phyloP scores from a whole-genome alignment of 2,797 vertebrate species.

The Onychomys torridus region DNA sequence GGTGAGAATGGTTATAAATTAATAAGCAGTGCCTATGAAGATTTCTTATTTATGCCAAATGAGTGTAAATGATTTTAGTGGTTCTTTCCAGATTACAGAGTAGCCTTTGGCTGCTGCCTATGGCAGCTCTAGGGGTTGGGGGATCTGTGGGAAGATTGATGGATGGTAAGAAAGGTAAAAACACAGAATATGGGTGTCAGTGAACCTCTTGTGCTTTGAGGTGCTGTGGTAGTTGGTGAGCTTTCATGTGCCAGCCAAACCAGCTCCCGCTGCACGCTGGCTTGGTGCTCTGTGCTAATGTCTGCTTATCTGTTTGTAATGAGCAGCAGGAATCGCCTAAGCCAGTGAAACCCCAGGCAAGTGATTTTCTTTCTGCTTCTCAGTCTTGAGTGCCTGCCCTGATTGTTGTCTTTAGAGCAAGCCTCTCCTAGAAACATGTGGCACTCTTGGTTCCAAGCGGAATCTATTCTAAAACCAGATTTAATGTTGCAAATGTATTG shows the following conservation, averaged over 20 bases:
- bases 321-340: constrained; percentile 98
- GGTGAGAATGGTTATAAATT: not conserved
- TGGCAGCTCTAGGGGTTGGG: not conserved
- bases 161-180: not conserved
- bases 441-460: not conserved
- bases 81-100: not conserved
- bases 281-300: constrained; percentile 89
- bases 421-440: constrained; percentile 45
- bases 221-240: not conserved
- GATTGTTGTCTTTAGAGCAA: constrained; percentile 60
- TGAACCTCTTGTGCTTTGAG: not conserved
- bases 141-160: not conserved
- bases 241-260: not conserved
- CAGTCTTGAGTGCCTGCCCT: constrained; percentile 69
- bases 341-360: constrained; percentile 98
- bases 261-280: not conserved
- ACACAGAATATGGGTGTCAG: not conserved
- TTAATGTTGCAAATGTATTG: constrained; percentile 28
- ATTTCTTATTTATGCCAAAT: not conserved
- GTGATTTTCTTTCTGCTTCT: constrained; percentile 89
- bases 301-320: constrained; percentile 93
- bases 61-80: not conserved
- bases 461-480: not conserved
- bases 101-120: not conserved
- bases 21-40: not conserved